Evolutionary conservation across 2,797 vertebrate genomes (phyloP).

Genomic region (Sibirionetta formosa): DNA sequence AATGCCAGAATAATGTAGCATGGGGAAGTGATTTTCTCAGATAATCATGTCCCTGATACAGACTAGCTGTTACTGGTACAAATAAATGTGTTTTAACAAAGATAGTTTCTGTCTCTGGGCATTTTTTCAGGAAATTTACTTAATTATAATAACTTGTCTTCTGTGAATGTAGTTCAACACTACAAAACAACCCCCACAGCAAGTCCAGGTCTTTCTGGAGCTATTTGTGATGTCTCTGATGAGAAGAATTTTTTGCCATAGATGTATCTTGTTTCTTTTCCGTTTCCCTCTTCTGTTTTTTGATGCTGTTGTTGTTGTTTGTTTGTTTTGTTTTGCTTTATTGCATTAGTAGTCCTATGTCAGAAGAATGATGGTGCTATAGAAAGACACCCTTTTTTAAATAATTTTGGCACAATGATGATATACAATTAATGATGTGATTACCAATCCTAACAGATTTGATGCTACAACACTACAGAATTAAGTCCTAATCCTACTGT

Average conservation of each 20-base stretch:
- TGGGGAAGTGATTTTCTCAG: not conserved
- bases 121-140: not conserved
- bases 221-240: not conserved
- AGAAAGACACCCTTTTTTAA: not conserved
- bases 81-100: not conserved
- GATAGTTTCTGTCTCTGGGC: not conserved
- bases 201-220: not conserved
- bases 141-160: not conserved
- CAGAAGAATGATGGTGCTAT: not conserved
- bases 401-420: not conserved
- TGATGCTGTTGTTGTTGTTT: no score
- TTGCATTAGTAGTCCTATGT: not conserved
- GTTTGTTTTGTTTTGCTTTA: not conserved
- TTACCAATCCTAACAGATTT: not conserved
- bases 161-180: not conserved
- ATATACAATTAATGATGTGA: not conserved
- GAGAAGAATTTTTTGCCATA: not conserved
- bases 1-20: not conserved
- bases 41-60: not conserved
- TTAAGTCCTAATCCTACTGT: not conserved
- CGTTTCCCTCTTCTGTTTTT: not conserved
- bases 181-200: not conserved
- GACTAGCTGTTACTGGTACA: not conserved
- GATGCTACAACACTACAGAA: rapidly evolving
- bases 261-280: not conserved